Evolutionary conservation across 2,797 vertebrate species (phyloP).

Genomic region (Bradypus variegatus): DNA sequence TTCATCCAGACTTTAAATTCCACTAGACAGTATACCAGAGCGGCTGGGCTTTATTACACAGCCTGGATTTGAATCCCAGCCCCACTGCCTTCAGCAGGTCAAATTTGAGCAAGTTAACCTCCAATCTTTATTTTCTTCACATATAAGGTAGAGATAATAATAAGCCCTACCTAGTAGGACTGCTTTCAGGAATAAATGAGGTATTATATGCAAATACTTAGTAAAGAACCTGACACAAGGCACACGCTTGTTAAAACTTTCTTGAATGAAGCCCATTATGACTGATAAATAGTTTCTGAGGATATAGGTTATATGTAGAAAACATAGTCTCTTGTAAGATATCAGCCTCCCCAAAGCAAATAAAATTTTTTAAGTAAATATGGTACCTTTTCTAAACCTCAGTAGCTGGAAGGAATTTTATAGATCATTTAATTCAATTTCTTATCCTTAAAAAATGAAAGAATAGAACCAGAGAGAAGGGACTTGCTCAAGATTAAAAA

Average conservation of each 20-base stretch:
- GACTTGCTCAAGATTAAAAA: neutral
- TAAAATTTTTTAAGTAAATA: slow-evolving; percentile 17
- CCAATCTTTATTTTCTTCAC: neutral
- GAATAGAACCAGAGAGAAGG: neutral
- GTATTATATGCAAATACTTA: slow-evolving; percentile 1
- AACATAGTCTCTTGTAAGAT: neutral
- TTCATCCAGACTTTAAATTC: neutral
- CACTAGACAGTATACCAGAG: neutral
- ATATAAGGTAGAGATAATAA: neutral
- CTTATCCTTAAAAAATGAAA: slow-evolving; percentile 12
- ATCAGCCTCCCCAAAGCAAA: neutral
- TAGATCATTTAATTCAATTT: neutral
- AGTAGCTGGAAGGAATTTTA: neutral
- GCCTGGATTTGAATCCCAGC: neutral
- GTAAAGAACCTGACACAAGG: neutral
- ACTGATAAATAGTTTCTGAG: neutral
- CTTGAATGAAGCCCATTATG: slow-evolving; percentile 4
- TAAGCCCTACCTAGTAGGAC: neutral
- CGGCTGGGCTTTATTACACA: neutral
- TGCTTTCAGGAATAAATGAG: neutral
- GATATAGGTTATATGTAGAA: neutral
- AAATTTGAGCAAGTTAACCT: neutral
- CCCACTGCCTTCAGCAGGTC: neutral
- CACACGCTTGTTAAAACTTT: neutral
- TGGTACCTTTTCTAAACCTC: neutral